Percentiles rank a stretch among this genome's conserved stretches.
Evolutionary conservation across 37 sponge, comb jelly and placozoan species (phyloP).

Genomic region (Beroe ovata): DNA sequence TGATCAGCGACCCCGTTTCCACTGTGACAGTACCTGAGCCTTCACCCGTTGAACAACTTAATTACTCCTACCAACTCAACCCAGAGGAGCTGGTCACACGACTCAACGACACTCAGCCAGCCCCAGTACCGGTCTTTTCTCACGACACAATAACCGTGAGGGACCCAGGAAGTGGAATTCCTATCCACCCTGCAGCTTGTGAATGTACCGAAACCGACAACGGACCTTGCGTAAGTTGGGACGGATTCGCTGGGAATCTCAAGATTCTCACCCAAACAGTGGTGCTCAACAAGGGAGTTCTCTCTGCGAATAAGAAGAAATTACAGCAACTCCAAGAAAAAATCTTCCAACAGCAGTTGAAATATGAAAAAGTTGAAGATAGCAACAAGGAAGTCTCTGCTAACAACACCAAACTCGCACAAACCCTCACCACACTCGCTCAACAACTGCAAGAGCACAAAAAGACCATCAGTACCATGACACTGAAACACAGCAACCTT

Average conservation of each 20-base stretch:
- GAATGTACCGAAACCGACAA: not conserved
- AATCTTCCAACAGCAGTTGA: not conserved
- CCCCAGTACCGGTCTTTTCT: not conserved
- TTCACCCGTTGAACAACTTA: not conserved
- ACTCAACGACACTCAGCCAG: not conserved
- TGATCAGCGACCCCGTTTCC: not conserved
- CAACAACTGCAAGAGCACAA: not conserved
- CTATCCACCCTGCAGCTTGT: not conserved
- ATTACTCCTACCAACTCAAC: not conserved
- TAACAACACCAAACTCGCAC: not conserved
- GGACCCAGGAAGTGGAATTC: not conserved
- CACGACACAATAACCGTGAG: not conserved
- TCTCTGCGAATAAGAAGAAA: not conserved
- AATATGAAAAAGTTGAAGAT: not conserved
- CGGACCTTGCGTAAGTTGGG: not conserved
- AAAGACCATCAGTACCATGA: not conserved
- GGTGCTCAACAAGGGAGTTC: not conserved
- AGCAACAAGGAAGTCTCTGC: not conserved
- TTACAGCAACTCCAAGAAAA: not conserved
- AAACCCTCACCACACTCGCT: not conserved
- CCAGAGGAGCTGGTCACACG: not conserved
- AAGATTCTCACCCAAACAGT: not conserved
- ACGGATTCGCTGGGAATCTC: not conserved
- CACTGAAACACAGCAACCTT: not conserved
- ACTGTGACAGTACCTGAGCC: not conserved